These are phyloP conservation scores for Eurois occulta DNA, from an alignment of 2,888 invertebrate species.

Conservation along the genomic window DNA sequence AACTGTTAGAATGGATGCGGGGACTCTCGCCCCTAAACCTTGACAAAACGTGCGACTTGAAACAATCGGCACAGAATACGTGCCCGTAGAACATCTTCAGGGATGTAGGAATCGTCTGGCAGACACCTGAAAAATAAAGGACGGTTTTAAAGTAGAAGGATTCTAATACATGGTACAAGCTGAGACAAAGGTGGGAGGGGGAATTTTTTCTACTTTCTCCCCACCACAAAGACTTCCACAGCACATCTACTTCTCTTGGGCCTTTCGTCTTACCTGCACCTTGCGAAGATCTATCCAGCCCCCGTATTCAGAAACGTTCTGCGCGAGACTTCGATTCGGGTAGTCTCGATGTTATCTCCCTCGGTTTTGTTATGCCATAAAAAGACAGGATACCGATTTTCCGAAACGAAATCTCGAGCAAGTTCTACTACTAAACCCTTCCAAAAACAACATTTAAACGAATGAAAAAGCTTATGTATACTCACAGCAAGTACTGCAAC, in stretches of 20 bases:
- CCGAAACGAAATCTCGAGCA: background rate
- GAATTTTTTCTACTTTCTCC: too few relatives aligned
- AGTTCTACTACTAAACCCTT: background rate
- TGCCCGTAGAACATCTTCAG: conserved; percentile 88
- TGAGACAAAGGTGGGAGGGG: background rate
- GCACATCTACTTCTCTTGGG: background rate
- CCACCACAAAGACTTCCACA: too few relatives aligned
- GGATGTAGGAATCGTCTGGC: conserved; percentile 81
- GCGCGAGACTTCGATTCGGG: background rate
- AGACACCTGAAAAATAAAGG: conserved; percentile 76
- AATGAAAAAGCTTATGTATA: conserved; percentile 39
- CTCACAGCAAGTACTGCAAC: conserved; percentile 87
- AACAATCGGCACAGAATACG: conserved; percentile 86
- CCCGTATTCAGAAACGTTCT: background rate
- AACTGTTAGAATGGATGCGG: conserved; percentile 79
- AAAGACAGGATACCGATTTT: background rate
- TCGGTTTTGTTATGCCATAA: background rate
- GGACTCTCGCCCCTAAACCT: conserved; percentile 80
- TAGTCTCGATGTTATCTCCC: too few relatives aligned
- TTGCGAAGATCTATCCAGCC: background rate
- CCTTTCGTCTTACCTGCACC: background rate
- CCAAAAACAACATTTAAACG: background rate
- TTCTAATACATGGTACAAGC: background rate
- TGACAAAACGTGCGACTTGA: conserved; percentile 83
- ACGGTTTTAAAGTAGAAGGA: background rate